A percentile compares a stretch with the other conserved stretches of the same genome.
phyloP scores from a whole-genome alignment of 2,888 invertebrate species.

The Epistrophella euchroma region DNA sequence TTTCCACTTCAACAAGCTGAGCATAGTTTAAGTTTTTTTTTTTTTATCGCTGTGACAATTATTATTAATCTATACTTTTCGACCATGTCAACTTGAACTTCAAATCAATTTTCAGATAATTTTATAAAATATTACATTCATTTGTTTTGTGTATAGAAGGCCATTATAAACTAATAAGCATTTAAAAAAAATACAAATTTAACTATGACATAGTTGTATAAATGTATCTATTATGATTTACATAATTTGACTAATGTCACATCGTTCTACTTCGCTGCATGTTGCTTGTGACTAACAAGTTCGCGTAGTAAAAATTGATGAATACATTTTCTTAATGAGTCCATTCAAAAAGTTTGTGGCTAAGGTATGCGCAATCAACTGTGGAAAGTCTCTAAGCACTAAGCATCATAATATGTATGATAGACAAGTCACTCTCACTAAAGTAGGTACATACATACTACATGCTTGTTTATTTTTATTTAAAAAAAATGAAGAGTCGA shows the following conservation, averaged over 20 bases:
- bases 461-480: conserved; percentile 8
- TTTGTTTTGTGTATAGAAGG: not conserved
- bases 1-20: not conserved
- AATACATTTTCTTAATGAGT: conserved; percentile 47
- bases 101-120: not conserved
- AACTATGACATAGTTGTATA: conserved; percentile 11
- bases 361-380: conserved; percentile 39
- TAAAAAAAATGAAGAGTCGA: conserved; percentile 4
- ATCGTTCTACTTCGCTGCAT: conserved; percentile 35
- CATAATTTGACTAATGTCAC: conserved; percentile 39
- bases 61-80: not conserved
- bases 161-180: not conserved
- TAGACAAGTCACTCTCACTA: not conserved
- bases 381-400: conserved; percentile 5
- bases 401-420: conserved; percentile 9
- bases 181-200: not conserved
- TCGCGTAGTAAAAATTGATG: conserved; percentile 38
- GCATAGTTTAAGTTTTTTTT: not conserved
- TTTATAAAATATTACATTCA: too few relatives aligned
- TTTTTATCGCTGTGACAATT: not conserved
- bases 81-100: not conserved
- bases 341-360: conserved; percentile 10
- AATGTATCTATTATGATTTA: not conserved
- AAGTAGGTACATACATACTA: too few relatives aligned
- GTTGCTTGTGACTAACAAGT: not conserved